Evolutionary conservation across 2,888 invertebrate genomes (phyloP).

Genomic region (Lasius platythorax): DNA sequence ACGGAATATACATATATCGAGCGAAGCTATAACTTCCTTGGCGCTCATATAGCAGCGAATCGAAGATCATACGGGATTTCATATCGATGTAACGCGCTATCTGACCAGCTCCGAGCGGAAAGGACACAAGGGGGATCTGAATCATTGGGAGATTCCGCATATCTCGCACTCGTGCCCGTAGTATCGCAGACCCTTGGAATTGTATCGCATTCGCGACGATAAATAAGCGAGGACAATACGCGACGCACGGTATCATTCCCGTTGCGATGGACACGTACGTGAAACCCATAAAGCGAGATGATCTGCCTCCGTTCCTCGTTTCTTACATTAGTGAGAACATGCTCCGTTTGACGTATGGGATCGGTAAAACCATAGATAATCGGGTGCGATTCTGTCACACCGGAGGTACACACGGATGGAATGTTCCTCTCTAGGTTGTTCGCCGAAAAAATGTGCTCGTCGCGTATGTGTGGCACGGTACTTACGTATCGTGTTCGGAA

Average conservation of each 20-base stretch:
- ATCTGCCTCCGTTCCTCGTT: conserved; percentile 58
- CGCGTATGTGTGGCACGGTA: background rate
- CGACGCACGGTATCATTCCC: conserved; percentile 60
- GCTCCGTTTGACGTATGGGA: conserved; percentile 58
- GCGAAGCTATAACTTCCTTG: conserved; percentile 29
- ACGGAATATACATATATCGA: conserved; percentile 20
- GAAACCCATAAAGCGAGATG: conserved; percentile 69
- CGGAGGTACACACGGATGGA: conserved; percentile 22
- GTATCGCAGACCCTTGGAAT: conserved; percentile 59
- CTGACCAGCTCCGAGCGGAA: conserved; percentile 40
- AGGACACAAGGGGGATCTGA: conserved; percentile 52
- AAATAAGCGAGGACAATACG: conserved; percentile 77
- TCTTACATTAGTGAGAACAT: conserved; percentile 35
- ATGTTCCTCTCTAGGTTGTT: conserved; percentile 33
- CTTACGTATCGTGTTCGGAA: background rate
- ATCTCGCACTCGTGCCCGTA: conserved; percentile 44
- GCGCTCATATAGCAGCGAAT: conserved; percentile 30
- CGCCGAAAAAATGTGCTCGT: conserved; percentile 12
- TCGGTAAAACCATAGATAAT: conserved; percentile 60
- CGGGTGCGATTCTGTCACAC: conserved; percentile 52
- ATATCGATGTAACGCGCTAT: conserved; percentile 53
- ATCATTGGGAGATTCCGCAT: conserved; percentile 50
- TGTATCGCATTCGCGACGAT: conserved; percentile 69
- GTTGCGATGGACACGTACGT: conserved; percentile 63
- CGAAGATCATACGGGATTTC: conserved; percentile 49